These are phyloP conservation scores for Acridotheres tristis DNA, from an alignment of 2,797 vertebrate genomes.

Conservation along the genomic window DNA sequence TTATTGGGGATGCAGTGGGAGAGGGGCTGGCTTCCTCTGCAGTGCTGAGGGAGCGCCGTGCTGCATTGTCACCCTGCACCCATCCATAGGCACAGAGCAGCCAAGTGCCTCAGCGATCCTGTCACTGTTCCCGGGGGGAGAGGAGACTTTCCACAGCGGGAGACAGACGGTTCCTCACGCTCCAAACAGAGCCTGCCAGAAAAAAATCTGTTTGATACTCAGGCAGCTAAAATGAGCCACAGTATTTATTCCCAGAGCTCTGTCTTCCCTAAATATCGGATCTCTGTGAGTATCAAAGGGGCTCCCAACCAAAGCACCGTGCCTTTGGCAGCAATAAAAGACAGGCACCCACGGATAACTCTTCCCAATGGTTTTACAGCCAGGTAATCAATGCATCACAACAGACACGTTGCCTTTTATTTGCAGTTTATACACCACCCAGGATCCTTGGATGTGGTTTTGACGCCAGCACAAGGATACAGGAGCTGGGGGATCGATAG, in stretches of 20 bases:
- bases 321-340: slow-evolving; percentile 15
- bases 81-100: background rate
- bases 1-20: background rate
- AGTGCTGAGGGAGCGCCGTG: too few species aligned
- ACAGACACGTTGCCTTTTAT: background rate
- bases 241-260: slow-evolving; percentile 9
- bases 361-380: slow-evolving; percentile 49
- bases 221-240: slow-evolving; percentile 7
- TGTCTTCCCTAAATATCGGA: background rate
- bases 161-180: background rate
- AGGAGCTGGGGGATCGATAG: slow-evolving; percentile 17
- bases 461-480: background rate
- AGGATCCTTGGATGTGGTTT: background rate
- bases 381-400: slow-evolving; percentile 32
- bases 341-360: background rate
- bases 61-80: background rate
- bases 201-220: background rate
- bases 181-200: background rate
- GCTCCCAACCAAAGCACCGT: background rate
- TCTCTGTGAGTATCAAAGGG: background rate
- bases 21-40: background rate
- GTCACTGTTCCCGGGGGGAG: background rate
- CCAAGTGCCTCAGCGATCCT: background rate
- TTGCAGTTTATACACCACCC: slow-evolving; percentile 12
- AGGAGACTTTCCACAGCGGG: background rate